Conservation (phyloP, 2,113 vertebrate species). For the Thalassoma bifasciatum region DNA sequence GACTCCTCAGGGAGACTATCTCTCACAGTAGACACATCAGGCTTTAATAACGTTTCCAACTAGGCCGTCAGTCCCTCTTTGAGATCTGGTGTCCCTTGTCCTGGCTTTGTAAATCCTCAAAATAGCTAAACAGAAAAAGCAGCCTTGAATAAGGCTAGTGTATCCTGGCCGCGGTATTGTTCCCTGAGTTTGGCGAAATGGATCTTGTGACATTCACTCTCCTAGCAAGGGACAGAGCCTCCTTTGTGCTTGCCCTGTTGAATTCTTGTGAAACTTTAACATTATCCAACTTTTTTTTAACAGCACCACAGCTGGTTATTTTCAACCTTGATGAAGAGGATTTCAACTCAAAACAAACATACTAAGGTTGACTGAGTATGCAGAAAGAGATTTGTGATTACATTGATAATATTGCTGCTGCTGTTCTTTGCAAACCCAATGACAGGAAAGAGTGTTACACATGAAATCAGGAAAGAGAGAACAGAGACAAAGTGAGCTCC, state of each 20-base stretch:
- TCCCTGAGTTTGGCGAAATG: slow-evolving; percentile 69
- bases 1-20: slow-evolving; percentile 41
- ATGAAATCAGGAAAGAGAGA: not conserved
- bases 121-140: slow-evolving; percentile 62
- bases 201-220: slow-evolving; percentile 81
- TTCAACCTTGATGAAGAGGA: slow-evolving; percentile 45
- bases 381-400: slow-evolving; percentile 35
- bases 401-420: slow-evolving; percentile 23
- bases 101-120: slow-evolving; percentile 75
- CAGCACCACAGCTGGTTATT: slow-evolving; percentile 36
- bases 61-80: slow-evolving; percentile 44
- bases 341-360: slow-evolving; percentile 44
- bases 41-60: slow-evolving; percentile 63
- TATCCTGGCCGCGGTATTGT: slow-evolving; percentile 74
- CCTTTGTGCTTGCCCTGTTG: slow-evolving; percentile 75
- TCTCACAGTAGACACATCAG: slow-evolving; percentile 65
- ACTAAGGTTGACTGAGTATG: slow-evolving; percentile 3
- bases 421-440: slow-evolving; percentile 16
- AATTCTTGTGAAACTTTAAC: slow-evolving; percentile 73
- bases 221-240: slow-evolving; percentile 75
- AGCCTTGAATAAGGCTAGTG: slow-evolving; percentile 79
- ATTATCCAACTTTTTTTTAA: slow-evolving; percentile 53
- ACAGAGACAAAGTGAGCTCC: not conserved
- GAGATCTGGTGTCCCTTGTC: slow-evolving; percentile 72
- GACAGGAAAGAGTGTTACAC: not conserved